These are phyloP conservation scores for Agelaius tricolor DNA, from an alignment of 2,113 vertebrate genomes.

Conservation along the genomic window DNA sequence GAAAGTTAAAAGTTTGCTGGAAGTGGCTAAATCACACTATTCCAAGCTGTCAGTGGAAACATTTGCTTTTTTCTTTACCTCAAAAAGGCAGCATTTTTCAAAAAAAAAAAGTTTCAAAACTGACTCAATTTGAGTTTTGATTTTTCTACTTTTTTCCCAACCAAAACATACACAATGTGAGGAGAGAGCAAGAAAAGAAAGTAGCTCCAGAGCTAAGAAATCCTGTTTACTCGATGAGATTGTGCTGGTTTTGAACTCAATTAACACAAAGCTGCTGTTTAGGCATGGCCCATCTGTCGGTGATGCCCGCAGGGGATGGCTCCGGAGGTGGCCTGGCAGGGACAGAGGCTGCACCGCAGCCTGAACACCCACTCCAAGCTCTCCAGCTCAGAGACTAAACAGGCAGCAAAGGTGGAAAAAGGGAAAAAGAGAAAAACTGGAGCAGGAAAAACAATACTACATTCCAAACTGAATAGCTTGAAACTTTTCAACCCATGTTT, in stretches of 20 bases:
- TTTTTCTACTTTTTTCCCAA: not conserved
- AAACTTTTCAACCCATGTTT: not conserved
- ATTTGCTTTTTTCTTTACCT: not conserved
- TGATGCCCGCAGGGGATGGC: rapidly evolving
- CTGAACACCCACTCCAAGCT: rapidly evolving
- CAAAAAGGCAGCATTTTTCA: not conserved
- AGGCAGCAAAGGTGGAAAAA: not conserved
- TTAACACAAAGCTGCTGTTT: not conserved
- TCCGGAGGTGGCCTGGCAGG: not conserved
- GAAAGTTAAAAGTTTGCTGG: not conserved
- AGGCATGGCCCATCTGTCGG: not conserved
- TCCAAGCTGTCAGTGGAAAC: not conserved
- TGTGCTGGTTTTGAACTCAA: not conserved
- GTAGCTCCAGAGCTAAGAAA: not conserved
- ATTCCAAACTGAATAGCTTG: not conserved
- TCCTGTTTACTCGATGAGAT: not conserved
- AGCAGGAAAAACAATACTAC: not conserved
- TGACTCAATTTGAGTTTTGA: not conserved
- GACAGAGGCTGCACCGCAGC: not conserved
- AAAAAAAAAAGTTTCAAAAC: not conserved
- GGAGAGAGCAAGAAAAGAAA: not conserved
- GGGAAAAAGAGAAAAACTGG: not conserved
- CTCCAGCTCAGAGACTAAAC: rapidly evolving
- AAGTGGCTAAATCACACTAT: not conserved
- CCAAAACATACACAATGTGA: not conserved